phyloP scores from a whole-genome alignment of 2,797 vertebrate genomes.

The Salarias fasciatus region DNA sequence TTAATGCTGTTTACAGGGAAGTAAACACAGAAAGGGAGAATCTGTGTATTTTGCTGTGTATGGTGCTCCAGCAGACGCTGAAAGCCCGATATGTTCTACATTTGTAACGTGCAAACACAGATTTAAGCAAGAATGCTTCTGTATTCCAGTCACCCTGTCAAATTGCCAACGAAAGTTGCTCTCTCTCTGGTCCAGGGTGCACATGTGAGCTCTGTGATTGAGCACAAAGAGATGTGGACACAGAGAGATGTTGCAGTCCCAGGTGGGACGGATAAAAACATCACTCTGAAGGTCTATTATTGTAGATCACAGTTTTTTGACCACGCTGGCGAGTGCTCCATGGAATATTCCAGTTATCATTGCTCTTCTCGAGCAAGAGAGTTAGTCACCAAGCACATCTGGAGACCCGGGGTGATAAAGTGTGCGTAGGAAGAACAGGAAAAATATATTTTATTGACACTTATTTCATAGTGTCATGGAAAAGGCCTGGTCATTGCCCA shows the following conservation, averaged over 20 bases:
- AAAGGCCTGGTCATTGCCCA: slow-evolving; percentile 37
- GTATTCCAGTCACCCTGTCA: not conserved
- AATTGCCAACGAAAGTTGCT: not conserved
- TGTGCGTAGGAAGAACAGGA: slow-evolving; percentile 48
- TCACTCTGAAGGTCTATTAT: slow-evolving; percentile 58
- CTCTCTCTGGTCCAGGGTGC: not conserved
- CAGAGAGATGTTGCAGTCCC: slow-evolving; percentile 33
- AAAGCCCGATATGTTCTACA: not conserved
- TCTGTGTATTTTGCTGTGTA: slow-evolving; percentile 1
- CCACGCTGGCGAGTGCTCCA: slow-evolving; percentile 54
- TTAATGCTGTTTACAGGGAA: slow-evolving; percentile 46
- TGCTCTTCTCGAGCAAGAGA: slow-evolving; percentile 45
- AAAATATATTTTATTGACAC: slow-evolving; percentile 60
- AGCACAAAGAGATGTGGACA: slow-evolving; percentile 15
- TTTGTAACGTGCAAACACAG: slow-evolving; percentile 8
- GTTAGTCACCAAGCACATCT: slow-evolving; percentile 71
- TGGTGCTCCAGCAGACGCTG: slow-evolving; percentile 4
- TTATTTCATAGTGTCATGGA: slow-evolving; percentile 55
- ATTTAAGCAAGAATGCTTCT: not conserved
- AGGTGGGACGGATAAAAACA: slow-evolving; percentile 69
- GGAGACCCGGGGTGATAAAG: slow-evolving; percentile 70
- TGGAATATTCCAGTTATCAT: slow-evolving; percentile 67
- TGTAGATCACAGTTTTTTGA: slow-evolving; percentile 59
- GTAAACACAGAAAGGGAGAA: slow-evolving; percentile 47
- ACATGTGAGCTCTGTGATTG: slow-evolving; percentile 9